Evolutionary conservation across 2,797 vertebrate genomes (phyloP).

Genomic region (Bovichtus variegatus): DNA sequence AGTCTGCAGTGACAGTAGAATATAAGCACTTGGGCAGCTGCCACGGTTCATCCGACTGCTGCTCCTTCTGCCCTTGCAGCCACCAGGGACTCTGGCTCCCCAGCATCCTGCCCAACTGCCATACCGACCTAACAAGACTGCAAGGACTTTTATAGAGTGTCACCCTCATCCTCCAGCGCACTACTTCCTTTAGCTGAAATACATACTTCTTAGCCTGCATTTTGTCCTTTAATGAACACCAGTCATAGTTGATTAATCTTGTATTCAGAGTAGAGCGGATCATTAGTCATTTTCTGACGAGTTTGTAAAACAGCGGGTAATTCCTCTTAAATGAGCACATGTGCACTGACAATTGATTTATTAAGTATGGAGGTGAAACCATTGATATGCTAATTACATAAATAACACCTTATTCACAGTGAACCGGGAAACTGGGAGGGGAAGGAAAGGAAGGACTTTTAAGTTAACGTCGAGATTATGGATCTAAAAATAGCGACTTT

Average conservation of each 20-base stretch:
- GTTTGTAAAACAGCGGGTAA: slow-evolving; percentile 31
- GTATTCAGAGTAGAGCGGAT: slow-evolving; percentile 34
- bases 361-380: slow-evolving; percentile 18
- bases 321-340: slow-evolving; percentile 40
- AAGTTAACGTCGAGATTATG: slow-evolving; percentile 22
- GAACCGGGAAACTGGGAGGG: slow-evolving; percentile 6
- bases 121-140: slow-evolving; percentile 39
- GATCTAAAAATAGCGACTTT: slow-evolving; percentile 29
- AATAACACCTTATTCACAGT: slow-evolving; percentile 21
- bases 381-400: slow-evolving; percentile 32
- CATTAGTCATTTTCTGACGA: slow-evolving; percentile 55
- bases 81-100: slow-evolving; percentile 49
- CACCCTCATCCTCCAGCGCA: slow-evolving; percentile 38
- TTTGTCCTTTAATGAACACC: slow-evolving; percentile 50
- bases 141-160: slow-evolving; percentile 45
- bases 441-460: slow-evolving; percentile 19
- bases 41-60: slow-evolving; percentile 55
- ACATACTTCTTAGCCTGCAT: slow-evolving; percentile 31
- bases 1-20: slow-evolving; percentile 47
- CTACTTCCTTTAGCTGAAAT: slow-evolving; percentile 39
- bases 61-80: slow-evolving; percentile 57
- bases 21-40: slow-evolving; percentile 47
- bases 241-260: slow-evolving; percentile 46
- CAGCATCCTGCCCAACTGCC: slow-evolving; percentile 45
- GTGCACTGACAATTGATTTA: slow-evolving; percentile 48